Percentiles rank a stretch among this genome's conserved stretches.
Conservation (phyloP, 2,113 vertebrate genomes). For the Turdus rufiventris region DNA sequence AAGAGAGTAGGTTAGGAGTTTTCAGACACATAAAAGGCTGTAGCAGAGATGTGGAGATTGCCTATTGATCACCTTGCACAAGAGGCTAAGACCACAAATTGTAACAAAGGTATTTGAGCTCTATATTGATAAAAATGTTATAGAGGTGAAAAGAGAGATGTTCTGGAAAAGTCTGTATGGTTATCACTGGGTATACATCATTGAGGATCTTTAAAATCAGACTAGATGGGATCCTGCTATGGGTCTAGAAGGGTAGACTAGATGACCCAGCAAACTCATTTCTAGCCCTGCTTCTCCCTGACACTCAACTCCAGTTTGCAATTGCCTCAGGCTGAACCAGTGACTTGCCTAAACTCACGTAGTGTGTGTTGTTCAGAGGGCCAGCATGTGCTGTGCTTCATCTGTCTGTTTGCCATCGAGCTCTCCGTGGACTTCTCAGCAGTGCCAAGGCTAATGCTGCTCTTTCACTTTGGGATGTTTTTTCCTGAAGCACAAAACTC, state of each 20-base stretch:
- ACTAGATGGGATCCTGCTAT: not conserved
- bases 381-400: not conserved
- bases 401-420: not conserved
- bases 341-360: not conserved
- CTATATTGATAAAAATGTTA: not conserved
- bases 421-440: not conserved
- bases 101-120: not conserved
- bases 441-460: not conserved
- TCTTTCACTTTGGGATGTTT: conserved; percentile 8
- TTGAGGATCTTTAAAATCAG: not conserved
- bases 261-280: not conserved
- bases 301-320: not conserved
- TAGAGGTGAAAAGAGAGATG: not conserved
- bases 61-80: not conserved
- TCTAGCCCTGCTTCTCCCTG: not conserved
- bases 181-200: not conserved
- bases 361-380: not conserved
- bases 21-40: not conserved
- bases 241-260: not conserved
- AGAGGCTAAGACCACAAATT: not conserved
- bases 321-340: not conserved
- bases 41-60: not conserved
- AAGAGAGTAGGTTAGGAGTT: not conserved
- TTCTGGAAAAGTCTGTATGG: not conserved
- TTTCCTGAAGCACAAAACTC: not conserved